Evolutionary conservation across 2,797 vertebrate genomes (phyloP).

Genomic region (Sternarchorhynchus goeldii): DNA sequence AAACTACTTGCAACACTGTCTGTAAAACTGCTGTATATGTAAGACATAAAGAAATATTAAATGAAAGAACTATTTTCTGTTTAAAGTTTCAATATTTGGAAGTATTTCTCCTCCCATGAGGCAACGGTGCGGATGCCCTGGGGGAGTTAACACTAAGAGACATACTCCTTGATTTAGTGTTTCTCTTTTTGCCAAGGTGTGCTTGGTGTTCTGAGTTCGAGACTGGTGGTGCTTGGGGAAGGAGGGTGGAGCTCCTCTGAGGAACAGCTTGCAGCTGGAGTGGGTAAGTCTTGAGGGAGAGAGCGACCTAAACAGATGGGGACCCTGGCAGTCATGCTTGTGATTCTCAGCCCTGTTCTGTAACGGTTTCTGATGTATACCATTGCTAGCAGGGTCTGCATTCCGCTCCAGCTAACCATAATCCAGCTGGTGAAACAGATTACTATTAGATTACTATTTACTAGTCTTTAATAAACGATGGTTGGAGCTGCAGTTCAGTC

Average conservation of each 20-base stretch:
- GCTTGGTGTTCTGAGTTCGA: neutral
- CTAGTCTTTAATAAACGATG: slow-evolving; percentile 8
- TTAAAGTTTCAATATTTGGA: neutral
- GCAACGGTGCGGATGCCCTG: neutral
- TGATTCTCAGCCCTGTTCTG: neutral
- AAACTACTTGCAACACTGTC: neutral
- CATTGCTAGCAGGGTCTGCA: neutral
- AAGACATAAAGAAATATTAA: too few relatives aligned
- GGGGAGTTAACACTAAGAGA: neutral
- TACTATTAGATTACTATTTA: too few relatives aligned
- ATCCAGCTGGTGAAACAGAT: neutral
- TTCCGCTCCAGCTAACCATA: neutral
- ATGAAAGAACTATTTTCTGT: too few relatives aligned
- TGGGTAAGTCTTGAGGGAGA: neutral
- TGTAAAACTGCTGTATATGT: too few relatives aligned
- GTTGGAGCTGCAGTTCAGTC: neutral
- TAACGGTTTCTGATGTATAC: neutral
- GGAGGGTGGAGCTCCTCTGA: neutral
- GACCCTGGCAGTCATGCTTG: neutral
- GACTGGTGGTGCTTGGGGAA: neutral
- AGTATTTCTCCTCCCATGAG: neutral
- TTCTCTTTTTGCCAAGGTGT: neutral
- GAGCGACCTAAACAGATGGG: neutral
- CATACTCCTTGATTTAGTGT: neutral
- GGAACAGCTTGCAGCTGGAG: neutral